Percentiles rank a stretch among this genome's conserved stretches.
Evolutionary conservation across 2,888 invertebrate genomes (phyloP).

Genomic region (Lamproptera curius): DNA sequence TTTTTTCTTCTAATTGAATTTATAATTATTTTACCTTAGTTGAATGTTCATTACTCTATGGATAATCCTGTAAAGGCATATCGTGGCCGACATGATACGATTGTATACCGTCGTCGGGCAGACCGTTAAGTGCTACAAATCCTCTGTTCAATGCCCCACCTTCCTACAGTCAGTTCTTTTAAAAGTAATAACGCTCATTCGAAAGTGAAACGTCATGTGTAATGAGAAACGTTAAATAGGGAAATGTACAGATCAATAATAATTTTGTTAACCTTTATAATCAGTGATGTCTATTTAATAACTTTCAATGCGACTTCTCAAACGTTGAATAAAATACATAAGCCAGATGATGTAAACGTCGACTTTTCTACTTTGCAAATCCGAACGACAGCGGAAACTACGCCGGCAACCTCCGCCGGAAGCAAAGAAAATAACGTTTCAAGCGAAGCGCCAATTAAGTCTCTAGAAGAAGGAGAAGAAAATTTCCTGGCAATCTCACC

Average conservation of each 20-base stretch:
- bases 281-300: conserved; percentile 41
- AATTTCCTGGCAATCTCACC: conserved; percentile 64
- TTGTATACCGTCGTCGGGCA: conserved; percentile 64
- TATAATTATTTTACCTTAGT: neutral
- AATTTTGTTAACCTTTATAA: conserved; percentile 46
- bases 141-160: conserved; percentile 53
- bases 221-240: conserved; percentile 23
- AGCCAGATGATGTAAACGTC: conserved; percentile 35
- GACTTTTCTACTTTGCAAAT: conserved; percentile 54
- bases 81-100: conserved; percentile 56
- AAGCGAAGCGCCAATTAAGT: conserved; percentile 34
- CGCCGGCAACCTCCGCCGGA: conserved; percentile 57
- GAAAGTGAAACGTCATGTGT: conserved; percentile 29
- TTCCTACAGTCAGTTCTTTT: conserved; percentile 42
- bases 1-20: no score
- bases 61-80: conserved; percentile 62
- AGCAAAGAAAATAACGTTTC: conserved; percentile 61
- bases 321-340: conserved; percentile 41
- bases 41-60: conserved; percentile 12
- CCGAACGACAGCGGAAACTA: conserved; percentile 56
- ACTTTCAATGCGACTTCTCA: conserved; percentile 38
- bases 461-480: conserved; percentile 40
- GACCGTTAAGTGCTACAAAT: conserved; percentile 76
- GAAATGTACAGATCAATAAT: conserved; percentile 46
- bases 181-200: conserved; percentile 37